phyloP scores from a whole-genome alignment of 2,888 invertebrate genomes.

The Lutraria lutraria region DNA sequence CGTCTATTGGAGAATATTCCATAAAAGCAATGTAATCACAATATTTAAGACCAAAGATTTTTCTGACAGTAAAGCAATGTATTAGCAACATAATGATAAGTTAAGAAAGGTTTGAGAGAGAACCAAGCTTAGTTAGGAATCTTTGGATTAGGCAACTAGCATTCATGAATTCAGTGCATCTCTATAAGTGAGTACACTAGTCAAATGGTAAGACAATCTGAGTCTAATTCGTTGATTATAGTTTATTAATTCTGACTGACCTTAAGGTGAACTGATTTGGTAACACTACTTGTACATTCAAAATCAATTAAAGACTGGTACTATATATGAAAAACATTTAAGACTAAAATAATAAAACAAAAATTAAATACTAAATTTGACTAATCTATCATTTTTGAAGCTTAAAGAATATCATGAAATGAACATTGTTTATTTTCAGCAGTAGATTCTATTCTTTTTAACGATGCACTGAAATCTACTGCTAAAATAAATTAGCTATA shows the following conservation, averaged over 20 bases:
- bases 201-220: too few relatives aligned
- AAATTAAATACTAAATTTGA: too few relatives aligned
- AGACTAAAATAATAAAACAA: too few relatives aligned
- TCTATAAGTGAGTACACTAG: neutral
- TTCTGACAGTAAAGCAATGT: neutral
- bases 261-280: neutral
- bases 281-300: neutral
- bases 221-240: too few relatives aligned
- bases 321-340: neutral
- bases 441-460: neutral
- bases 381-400: neutral
- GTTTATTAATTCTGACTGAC: too few relatives aligned
- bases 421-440: neutral
- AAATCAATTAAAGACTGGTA: neutral
- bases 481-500: slow-evolving; percentile 19
- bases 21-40: too few relatives aligned
- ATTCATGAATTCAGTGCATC: neutral
- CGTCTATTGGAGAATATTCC: too few relatives aligned
- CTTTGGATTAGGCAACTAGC: slow-evolving; percentile 25
- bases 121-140: slow-evolving; percentile 12
- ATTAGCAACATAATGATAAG: neutral
- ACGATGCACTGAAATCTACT: slow-evolving; percentile 5
- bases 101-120: neutral
- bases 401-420: neutral
- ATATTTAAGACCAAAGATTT: neutral